phyloP scores from a whole-genome alignment of 2,113 vertebrate genomes.

The Oreochromis niloticus region DNA sequence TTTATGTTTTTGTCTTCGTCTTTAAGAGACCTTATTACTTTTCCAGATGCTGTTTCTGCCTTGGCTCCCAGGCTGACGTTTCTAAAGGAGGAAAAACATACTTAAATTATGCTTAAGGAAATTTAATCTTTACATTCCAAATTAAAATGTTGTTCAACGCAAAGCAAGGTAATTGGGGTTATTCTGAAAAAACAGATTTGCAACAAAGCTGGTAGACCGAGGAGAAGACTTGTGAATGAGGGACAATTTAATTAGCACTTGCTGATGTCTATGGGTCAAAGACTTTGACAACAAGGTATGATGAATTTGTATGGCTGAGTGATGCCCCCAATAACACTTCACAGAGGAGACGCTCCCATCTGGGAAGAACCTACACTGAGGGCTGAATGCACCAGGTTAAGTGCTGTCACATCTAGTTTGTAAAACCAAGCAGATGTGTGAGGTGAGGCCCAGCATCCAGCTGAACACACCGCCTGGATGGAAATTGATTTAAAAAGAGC shows the following conservation, averaged over 20 bases:
- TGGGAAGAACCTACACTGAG: not conserved
- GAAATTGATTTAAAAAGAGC: not conserved
- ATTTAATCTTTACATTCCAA: not conserved
- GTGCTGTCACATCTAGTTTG: not conserved
- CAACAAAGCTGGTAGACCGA: not conserved
- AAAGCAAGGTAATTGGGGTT: not conserved
- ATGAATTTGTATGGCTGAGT: not conserved
- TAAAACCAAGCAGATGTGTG: not conserved
- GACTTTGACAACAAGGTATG: not conserved
- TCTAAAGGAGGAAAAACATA: conserved; percentile 62
- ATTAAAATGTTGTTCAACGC: not conserved
- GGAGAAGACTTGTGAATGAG: not conserved
- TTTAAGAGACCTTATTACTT: conserved; percentile 70
- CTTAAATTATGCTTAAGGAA: not conserved
- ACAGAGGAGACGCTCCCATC: rapidly evolving
- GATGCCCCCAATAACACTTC: not conserved
- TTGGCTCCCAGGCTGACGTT: conserved; percentile 87
- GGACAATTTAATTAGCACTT: not conserved
- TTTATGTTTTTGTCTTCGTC: conserved; percentile 20
- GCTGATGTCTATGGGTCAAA: not conserved
- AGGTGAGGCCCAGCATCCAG: not conserved
- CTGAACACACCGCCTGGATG: not conserved
- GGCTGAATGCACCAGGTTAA: not conserved
- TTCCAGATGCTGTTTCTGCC: conserved; percentile 84
- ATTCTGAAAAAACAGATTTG: not conserved